Evolutionary conservation across 2,113 vertebrate species (phyloP), one percentile per base, ranked within the genome.

Genomic region (Melanostigma gelatinosum): DNA sequence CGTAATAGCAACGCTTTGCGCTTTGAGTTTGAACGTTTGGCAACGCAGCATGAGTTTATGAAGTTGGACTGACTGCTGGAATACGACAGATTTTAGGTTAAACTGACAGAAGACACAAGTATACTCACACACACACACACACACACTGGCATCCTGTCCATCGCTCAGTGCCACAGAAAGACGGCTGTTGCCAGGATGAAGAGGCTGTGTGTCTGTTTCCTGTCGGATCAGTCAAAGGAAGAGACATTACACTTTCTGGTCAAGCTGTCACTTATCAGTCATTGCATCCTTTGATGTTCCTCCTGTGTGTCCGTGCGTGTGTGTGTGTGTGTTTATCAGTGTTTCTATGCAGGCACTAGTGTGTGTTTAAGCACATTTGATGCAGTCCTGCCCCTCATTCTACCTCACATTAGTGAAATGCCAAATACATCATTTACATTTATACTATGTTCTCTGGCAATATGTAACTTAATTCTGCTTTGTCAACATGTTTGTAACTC

Each of bases 121-220:
- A 64, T 27, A 48, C 50, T 64, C 68, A 40, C 69, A 67, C 54
- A 80, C 34, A 27, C 29, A 65, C 57, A 64, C 50, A 62, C 57
- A 73, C 68, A 38, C 29, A 15, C 80, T 29, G 65, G 75, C 77
- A 89, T 90, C 80, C 87, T 90, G 90, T 85, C 86, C 88, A 81
- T 87, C 70, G 80, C 57, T 78, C 42, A 29, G 68, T 71, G 84
- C 76, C 83, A 85, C 83, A 84, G 77, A 90, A 78, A 73, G 32
- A 84, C 16, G 36, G 60, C 77, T 70, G 91, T 93, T 92, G 91
- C 89, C 93, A 91, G 90, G 91, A 90, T 91, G 92, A 90, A 60
- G 78, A 82, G 73, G 72, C 63, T 73, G 67, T 11, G 57, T 18
- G 72, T 86, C 80, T 91, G 92, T 85, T 94, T 92, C 88, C 87